Evolutionary conservation across 2,113 vertebrate species (phyloP), one percentile per base, ranked within the genome.

Genomic region (Casuarius casuarius): DNA sequence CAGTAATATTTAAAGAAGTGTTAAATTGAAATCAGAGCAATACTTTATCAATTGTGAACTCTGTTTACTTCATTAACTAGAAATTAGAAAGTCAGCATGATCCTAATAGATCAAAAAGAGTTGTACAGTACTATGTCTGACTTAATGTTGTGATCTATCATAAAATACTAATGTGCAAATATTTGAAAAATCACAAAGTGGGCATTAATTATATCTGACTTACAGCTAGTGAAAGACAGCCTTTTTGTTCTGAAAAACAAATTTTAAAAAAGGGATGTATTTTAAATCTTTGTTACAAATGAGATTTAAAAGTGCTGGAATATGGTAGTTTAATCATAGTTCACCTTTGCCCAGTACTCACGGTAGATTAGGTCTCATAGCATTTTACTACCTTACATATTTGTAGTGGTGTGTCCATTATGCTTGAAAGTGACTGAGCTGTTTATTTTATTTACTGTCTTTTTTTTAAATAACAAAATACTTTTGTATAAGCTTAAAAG

Each of bases 11-110:
- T 82, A 70, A 84, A 76, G 59, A 29, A 78, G 38, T 75, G 31
- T 61, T 82, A 93, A 87, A 91, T 74, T 94, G 71, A 92, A 95
- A 76, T 92, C 68, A 82, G 59, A 78, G 52, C 81, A 72, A 49
- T 95, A 29, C 48, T 93, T 92, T 71, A 59, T 84, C 44, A 42
- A 12, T 61, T 84, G 42, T 93, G 35, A 87, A 58, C 63, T 62
- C 56, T 40, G 86, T 86, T 94, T 87, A 20, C 87, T 92, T 44
- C 31, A 72, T 23, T 51, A 11, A 14, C n/a, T 62, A 35, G 61
- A 23, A n/a, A 62, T n/a, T 81, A 26, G 28, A n/a, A 78, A 58
- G 26, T 61, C 26, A 33, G 7, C 5, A 15, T 28, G 28, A 84
- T n/a, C 18, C 23, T 54, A 65, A 26, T 63, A 21, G 25, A 74